phyloP scores from a whole-genome alignment of 2,888 invertebrate genomes.

The Limnephilus marmoratus region DNA sequence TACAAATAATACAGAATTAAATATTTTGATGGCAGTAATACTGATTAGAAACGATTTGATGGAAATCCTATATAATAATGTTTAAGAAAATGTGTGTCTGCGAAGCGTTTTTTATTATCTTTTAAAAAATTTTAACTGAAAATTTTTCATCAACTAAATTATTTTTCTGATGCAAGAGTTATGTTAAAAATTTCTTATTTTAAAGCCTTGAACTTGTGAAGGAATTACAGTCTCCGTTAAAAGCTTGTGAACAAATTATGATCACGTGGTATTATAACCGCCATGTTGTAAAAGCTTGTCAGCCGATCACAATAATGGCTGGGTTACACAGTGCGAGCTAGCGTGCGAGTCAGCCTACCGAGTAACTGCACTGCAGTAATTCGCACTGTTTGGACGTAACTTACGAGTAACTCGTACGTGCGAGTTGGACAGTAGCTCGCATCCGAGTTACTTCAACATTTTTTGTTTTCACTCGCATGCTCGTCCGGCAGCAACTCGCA shows the following conservation, averaged over 20 bases:
- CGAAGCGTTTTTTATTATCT: background rate
- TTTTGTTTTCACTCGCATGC: too few species aligned
- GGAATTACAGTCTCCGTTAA: background rate
- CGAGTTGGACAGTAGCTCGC: too few species aligned
- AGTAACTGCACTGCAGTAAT: too few species aligned
- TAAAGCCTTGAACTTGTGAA: too few species aligned
- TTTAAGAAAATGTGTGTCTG: background rate
- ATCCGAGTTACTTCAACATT: too few species aligned
- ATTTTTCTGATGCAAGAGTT: background rate
- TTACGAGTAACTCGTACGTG: too few species aligned
- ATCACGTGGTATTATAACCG: background rate
- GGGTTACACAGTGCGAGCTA: too few species aligned
- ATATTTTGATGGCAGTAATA: background rate
- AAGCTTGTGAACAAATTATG: background rate
- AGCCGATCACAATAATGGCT: background rate
- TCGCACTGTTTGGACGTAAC: too few species aligned
- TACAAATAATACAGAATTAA: background rate
- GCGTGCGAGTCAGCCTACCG: too few species aligned
- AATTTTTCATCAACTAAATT: background rate
- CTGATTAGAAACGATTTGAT: background rate
- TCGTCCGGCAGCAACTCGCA: too few species aligned
- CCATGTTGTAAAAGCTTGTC: background rate
- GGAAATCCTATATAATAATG: background rate
- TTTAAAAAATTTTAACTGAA: background rate
- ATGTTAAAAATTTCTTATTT: background rate